These are phyloP conservation scores for Esox masquinongy DNA, from an alignment of 2,797 vertebrate genomes.

Conservation along the genomic window DNA sequence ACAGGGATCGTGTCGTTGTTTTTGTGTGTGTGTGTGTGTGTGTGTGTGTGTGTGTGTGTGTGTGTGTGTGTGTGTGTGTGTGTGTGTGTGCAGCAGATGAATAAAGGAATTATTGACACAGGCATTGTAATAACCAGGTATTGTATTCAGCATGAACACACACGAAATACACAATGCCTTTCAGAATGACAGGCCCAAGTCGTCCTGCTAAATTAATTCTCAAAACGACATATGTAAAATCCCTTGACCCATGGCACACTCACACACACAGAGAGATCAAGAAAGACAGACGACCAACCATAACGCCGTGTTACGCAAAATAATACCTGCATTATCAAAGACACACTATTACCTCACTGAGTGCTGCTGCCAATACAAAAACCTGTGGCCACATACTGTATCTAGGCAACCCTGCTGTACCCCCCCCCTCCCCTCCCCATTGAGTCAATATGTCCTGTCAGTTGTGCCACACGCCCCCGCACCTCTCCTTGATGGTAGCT, in stretches of 20 bases:
- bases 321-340: neutral
- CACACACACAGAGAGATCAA: neutral
- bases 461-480: conserved; percentile 42
- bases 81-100: neutral
- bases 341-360: neutral
- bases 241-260: neutral
- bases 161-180: too few species aligned
- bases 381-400: too few species aligned
- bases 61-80: neutral
- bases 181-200: too few species aligned
- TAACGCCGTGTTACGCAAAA: neutral
- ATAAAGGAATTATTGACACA: neutral
- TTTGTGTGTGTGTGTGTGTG: neutral
- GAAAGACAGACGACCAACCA: neutral
- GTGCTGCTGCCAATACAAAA: neutral
- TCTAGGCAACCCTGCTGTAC: too few species aligned
- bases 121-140: neutral
- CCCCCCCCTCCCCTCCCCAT: neutral
- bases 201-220: too few species aligned
- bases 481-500: conserved; percentile 49
- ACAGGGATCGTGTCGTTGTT: neutral
- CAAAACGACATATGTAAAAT: neutral
- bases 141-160: neutral
- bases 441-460: conserved; percentile 55
- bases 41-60: neutral